Evolutionary conservation across 2,888 invertebrate species (phyloP).

Genomic region (Gymnoscelis rufifasciata): DNA sequence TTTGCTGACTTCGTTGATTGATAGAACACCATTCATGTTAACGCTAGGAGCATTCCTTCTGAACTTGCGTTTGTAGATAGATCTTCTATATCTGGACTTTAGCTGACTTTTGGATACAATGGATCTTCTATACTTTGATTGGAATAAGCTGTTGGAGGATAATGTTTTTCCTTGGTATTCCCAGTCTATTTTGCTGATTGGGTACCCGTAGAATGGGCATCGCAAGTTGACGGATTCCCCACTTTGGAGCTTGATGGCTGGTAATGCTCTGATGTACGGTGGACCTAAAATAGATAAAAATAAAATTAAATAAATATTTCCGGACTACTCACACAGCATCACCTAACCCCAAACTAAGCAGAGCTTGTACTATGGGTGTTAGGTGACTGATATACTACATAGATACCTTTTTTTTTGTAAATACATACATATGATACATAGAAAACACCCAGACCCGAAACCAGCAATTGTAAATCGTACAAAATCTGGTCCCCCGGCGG

Average conservation of each 20-base stretch:
- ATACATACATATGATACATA: too few species aligned
- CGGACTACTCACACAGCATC: too few species aligned
- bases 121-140: conserved; percentile 56
- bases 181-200: conserved; percentile 82
- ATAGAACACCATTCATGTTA: conserved; percentile 77
- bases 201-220: conserved; percentile 92
- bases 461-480: too few species aligned
- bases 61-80: conserved; percentile 41
- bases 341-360: too few species aligned
- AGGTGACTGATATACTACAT: too few species aligned
- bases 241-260: conserved; percentile 87
- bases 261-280: conserved; percentile 86
- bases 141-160: conserved; percentile 57
- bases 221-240: conserved; percentile 85
- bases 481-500: too few species aligned
- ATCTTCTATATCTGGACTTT: too few species aligned
- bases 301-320: too few species aligned
- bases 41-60: conserved; percentile 54
- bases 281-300: conserved; percentile 77
- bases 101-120: conserved; percentile 35
- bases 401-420: too few species aligned
- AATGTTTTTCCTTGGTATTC: conserved; percentile 63
- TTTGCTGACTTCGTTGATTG: conserved; percentile 80
- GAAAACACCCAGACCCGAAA: too few species aligned
- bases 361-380: too few species aligned